Percentiles rank a stretch among this genome's conserved stretches.
phyloP scores from a whole-genome alignment of 2,888 invertebrate species.

The Nudaria mundana region DNA sequence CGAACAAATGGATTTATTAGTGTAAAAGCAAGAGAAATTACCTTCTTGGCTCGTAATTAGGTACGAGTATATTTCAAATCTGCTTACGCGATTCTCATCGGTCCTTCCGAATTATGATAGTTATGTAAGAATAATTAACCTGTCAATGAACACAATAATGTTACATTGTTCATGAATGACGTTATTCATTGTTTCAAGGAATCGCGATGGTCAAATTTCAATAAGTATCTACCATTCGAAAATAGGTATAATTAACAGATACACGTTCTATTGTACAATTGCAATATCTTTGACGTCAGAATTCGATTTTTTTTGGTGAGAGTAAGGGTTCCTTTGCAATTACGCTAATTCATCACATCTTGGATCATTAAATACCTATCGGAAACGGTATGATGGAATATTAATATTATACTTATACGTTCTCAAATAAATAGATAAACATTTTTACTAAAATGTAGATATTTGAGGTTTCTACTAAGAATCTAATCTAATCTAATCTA shows the following conservation, averaged over 20 bases:
- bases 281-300: conserved; percentile 6
- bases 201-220: conserved; percentile 43
- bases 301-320: conserved; percentile 7
- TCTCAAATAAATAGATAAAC: too few relatives aligned
- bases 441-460: too few relatives aligned
- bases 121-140: conserved; percentile 10
- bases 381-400: too few relatives aligned
- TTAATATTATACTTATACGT: too few relatives aligned
- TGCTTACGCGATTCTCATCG: conserved; percentile 3
- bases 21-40: too few relatives aligned
- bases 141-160: conserved; percentile 15
- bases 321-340: not conserved
- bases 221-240: conserved; percentile 3
- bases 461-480: too few relatives aligned
- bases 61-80: too few relatives aligned
- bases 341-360: too few relatives aligned
- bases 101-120: conserved; percentile 13
- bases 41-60: too few relatives aligned
- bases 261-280: conserved; percentile 9
- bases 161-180: conserved; percentile 30
- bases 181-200: conserved; percentile 44
- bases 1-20: too few relatives aligned
- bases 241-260: conserved; percentile 33
- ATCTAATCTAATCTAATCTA: too few relatives aligned
- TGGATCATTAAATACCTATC: too few relatives aligned